Evolutionary conservation across 2,888 invertebrate genomes (phyloP).

Genomic region (Sphecodes monilicornis): DNA sequence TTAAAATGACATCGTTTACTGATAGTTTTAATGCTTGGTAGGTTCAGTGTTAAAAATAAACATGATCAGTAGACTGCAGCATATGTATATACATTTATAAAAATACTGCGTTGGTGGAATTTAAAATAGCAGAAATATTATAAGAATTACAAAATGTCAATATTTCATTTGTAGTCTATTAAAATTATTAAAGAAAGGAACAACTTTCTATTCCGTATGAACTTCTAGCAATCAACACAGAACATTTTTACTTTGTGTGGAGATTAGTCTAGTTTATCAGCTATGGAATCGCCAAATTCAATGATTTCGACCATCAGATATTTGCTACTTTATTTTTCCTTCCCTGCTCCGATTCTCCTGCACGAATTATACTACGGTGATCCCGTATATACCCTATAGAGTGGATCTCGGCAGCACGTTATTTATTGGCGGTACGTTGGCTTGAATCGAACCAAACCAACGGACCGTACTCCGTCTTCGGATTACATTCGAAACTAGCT

Average conservation of each 20-base stretch:
- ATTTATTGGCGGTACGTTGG: slow-evolving; percentile 78
- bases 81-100: no score
- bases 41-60: no score
- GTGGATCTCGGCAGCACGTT: slow-evolving; percentile 78
- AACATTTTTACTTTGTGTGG: not conserved
- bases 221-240: not conserved
- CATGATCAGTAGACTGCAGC: no score
- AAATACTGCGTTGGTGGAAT: no score
- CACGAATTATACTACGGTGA: slow-evolving; percentile 61
- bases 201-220: no score
- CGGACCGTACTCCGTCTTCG: slow-evolving; percentile 68
- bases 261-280: not conserved
- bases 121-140: no score
- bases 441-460: slow-evolving; percentile 65
- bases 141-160: no score
- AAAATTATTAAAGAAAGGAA: no score
- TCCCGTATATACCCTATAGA: slow-evolving; percentile 68
- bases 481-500: slow-evolving; percentile 64
- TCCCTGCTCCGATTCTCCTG: slow-evolving; percentile 7
- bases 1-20: no score
- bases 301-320: not conserved
- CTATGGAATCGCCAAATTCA: not conserved
- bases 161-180: no score
- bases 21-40: no score
- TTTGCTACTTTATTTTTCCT: slow-evolving; percentile 1